Conservation (phyloP, 2,113 vertebrate genomes). For the Phoxinus phoxinus region DNA sequence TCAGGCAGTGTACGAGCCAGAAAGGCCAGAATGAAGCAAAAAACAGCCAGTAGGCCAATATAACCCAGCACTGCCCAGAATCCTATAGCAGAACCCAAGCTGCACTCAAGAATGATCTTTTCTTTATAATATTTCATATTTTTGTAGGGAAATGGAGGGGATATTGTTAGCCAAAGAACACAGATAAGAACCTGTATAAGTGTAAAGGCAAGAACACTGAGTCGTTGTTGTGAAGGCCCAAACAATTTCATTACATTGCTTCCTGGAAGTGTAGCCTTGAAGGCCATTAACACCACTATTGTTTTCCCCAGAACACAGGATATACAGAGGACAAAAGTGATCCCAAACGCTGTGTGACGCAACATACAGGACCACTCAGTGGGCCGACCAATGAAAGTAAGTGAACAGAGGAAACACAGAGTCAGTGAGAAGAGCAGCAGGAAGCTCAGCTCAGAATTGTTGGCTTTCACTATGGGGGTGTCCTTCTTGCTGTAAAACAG, state of each 20-base stretch:
- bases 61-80: background rate
- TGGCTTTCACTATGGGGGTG: background rate
- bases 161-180: background rate
- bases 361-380: conserved; percentile 9
- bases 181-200: background rate
- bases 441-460: background rate
- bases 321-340: background rate
- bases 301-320: conserved; percentile 4
- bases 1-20: background rate
- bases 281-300: conserved; percentile 1
- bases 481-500: background rate
- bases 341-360: background rate
- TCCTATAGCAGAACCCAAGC: background rate
- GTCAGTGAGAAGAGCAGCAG: background rate
- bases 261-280: background rate
- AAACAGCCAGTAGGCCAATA: background rate
- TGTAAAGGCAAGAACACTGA: background rate
- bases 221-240: background rate
- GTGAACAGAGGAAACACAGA: background rate
- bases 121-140: conserved; percentile 13
- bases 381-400: background rate
- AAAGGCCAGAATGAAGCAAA: conserved; percentile 16
- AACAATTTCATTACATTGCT: conserved; percentile 54
- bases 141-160: background rate
- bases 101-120: conserved; percentile 1